Percentiles rank a stretch among this genome's conserved stretches.
Evolutionary conservation across 2,888 invertebrate genomes (phyloP).

Genomic region (Cephus nigrinus): DNA sequence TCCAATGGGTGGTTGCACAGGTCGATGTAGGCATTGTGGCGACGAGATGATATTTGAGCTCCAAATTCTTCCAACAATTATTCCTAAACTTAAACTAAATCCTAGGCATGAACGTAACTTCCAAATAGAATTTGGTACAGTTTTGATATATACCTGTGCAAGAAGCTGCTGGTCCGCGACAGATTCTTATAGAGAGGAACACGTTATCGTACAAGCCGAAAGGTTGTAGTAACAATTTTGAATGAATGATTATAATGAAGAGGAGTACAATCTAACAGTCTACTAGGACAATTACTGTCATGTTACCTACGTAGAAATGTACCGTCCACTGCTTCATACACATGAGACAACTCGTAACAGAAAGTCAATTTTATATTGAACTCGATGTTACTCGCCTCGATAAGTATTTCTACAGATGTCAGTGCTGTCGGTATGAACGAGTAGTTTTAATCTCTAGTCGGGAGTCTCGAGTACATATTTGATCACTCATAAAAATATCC

Average conservation of each 20-base stretch:
- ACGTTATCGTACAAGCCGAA: slow-evolving; percentile 82
- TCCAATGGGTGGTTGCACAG: slow-evolving; percentile 69
- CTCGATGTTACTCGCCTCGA: neutral
- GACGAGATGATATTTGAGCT: slow-evolving; percentile 81
- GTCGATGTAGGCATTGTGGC: slow-evolving; percentile 77
- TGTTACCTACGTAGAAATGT: slow-evolving; percentile 14
- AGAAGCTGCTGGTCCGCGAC: slow-evolving; percentile 86
- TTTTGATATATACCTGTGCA: slow-evolving; percentile 84
- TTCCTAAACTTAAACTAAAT: slow-evolving; percentile 75
- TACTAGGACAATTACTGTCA: slow-evolving; percentile 7
- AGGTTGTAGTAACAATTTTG: slow-evolving; percentile 51
- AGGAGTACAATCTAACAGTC: slow-evolving; percentile 5
- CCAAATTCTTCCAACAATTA: slow-evolving; percentile 85
- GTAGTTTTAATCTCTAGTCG: neutral
- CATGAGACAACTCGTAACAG: neutral
- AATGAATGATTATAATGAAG: slow-evolving; percentile 1
- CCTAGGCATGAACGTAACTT: slow-evolving; percentile 68
- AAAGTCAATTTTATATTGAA: neutral
- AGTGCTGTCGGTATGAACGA: neutral
- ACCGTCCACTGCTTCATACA: slow-evolving; percentile 21
- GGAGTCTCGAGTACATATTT: neutral
- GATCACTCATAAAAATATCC: neutral
- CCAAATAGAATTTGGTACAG: slow-evolving; percentile 84
- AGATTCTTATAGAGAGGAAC: slow-evolving; percentile 76
- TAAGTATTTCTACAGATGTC: neutral